Conservation (phyloP, 2,888 invertebrate species). For the Aethes cnicana region DNA sequence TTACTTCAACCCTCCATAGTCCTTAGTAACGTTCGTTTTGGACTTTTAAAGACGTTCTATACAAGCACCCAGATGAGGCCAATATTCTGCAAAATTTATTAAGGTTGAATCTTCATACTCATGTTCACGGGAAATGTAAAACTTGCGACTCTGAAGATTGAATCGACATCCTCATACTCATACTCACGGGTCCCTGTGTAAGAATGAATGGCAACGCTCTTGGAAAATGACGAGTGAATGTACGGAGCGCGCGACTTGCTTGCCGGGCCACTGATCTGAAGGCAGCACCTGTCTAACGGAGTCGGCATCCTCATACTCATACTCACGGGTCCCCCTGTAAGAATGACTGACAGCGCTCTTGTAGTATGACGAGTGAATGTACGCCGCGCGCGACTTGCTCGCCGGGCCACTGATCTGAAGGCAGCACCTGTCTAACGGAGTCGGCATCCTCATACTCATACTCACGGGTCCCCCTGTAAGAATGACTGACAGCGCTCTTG, state of each 20-base stretch:
- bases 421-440: too few relatives aligned
- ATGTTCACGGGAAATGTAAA: too few relatives aligned
- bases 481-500: slow-evolving; percentile 43
- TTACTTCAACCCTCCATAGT: too few relatives aligned
- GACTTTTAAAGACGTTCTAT: too few relatives aligned
- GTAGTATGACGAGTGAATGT: slow-evolving; percentile 44
- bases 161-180: too few relatives aligned
- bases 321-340: slow-evolving; percentile 57
- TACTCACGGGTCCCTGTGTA: slow-evolving; percentile 57
- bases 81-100: too few relatives aligned
- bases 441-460: too few relatives aligned
- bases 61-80: too few relatives aligned
- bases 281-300: slow-evolving; percentile 49
- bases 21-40: too few relatives aligned
- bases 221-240: slow-evolving; percentile 45
- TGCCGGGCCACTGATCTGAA: slow-evolving; percentile 67
- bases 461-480: slow-evolving; percentile 55
- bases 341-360: slow-evolving; percentile 42
- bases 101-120: too few relatives aligned
- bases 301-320: too few relatives aligned
- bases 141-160: too few relatives aligned
- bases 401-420: slow-evolving; percentile 68
- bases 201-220: slow-evolving; percentile 41
- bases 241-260: slow-evolving; percentile 61
- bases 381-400: slow-evolving; percentile 63